phyloP scores from a whole-genome alignment of 2,113 vertebrate genomes.

The Tragelaphus scriptus region DNA sequence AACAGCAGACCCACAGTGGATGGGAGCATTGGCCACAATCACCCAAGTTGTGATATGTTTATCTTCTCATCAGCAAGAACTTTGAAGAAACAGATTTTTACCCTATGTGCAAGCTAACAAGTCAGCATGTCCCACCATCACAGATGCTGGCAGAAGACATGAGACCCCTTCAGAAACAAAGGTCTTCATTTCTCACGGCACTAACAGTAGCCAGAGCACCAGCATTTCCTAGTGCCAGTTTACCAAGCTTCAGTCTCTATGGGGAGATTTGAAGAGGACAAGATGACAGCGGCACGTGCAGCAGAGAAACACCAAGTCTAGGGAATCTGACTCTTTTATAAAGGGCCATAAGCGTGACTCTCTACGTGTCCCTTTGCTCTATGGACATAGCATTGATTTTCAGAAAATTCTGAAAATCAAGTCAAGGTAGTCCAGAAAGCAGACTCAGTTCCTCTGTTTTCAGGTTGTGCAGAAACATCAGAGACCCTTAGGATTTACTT shows the following conservation, averaged over 20 bases:
- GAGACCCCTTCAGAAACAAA: background rate
- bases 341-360: background rate
- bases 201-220: background rate
- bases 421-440: background rate
- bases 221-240: background rate
- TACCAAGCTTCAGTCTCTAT: background rate
- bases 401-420: background rate
- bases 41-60: background rate
- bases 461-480: background rate
- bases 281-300: accelerated
- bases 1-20: background rate
- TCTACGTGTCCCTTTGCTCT: background rate
- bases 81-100: background rate
- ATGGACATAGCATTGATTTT: background rate
- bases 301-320: background rate
- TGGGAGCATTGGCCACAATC: background rate
- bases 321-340: background rate
- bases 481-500: background rate
- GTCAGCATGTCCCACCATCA: background rate
- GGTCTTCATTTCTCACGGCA: background rate
- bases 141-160: background rate
- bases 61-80: background rate
- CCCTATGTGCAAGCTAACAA: background rate
- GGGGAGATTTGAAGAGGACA: background rate
- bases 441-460: background rate